Conservation (phyloP, 2,888 invertebrate genomes). For the Cryptocheilus praepositus region DNA sequence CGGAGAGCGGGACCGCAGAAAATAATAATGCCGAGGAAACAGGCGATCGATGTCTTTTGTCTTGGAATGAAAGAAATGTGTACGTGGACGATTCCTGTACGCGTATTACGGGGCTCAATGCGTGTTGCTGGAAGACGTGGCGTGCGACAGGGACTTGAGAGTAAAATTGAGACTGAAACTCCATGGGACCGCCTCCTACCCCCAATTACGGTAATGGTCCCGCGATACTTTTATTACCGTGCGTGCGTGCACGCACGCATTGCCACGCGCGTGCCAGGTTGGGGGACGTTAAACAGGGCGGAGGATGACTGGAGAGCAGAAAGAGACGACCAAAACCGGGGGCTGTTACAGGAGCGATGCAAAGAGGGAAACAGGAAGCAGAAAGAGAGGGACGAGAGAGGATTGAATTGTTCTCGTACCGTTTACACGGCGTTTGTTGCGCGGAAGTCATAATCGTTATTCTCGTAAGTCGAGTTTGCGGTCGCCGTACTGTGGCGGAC, state of each 20-base stretch:
- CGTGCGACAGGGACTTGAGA: neutral
- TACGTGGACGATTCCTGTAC: no score
- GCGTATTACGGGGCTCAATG: no score
- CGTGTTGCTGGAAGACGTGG: neutral
- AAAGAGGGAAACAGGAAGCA: neutral
- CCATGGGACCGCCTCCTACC: conserved; percentile 25
- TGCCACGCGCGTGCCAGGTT: conserved; percentile 28
- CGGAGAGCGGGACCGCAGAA: no score
- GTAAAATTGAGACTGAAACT: conserved; percentile 30
- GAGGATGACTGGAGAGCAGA: neutral
- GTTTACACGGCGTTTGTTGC: conserved; percentile 48
- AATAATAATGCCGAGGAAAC: no score
- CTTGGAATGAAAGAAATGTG: no score
- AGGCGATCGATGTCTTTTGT: no score
- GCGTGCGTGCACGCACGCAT: conserved; percentile 44
- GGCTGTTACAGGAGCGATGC: conserved; percentile 24
- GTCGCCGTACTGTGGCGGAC: neutral
- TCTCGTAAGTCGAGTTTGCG: conserved; percentile 6
- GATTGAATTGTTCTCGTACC: conserved; percentile 47
- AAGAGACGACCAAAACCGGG: conserved; percentile 16
- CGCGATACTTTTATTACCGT: conserved; percentile 58
- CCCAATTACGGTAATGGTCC: conserved; percentile 61
- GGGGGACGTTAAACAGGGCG: conserved; percentile 3
- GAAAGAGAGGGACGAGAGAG: conserved; percentile 5
- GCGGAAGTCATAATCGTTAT: conserved; percentile 50